These are phyloP conservation scores for Dasyprocta punctata DNA, from an alignment of 2,113 vertebrate genomes.

Conservation along the genomic window DNA sequence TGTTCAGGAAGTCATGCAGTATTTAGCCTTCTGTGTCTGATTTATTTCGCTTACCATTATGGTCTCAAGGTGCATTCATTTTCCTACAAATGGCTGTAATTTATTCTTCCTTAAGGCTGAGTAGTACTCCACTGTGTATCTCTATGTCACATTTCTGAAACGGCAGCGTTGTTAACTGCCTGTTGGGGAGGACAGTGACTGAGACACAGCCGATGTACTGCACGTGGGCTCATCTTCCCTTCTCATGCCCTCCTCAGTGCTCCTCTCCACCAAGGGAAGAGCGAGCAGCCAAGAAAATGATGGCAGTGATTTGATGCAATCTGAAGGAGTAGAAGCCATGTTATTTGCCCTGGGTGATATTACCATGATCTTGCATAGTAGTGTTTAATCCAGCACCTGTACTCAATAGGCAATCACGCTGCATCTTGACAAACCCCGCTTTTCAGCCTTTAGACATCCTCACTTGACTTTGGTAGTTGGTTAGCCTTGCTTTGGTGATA, in stretches of 20 bases:
- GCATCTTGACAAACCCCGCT: neutral
- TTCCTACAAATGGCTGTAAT: neutral
- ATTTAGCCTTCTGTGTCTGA: neutral
- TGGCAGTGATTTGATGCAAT: neutral
- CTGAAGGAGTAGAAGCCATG: neutral
- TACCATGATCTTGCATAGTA: neutral
- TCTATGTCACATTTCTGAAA: neutral
- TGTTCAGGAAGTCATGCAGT: neutral
- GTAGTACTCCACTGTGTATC: neutral
- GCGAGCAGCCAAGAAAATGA: neutral
- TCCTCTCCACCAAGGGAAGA: neutral
- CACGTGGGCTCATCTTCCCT: neutral
- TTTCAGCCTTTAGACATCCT: neutral
- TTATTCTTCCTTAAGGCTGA: neutral
- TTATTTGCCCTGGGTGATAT: neutral
- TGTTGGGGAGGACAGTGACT: neutral
- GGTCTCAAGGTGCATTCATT: neutral
- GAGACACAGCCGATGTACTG: neutral
- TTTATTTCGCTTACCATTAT: neutral
- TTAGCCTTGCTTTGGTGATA: neutral
- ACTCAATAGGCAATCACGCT: neutral
- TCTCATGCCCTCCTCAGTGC: neutral
- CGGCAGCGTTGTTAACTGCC: neutral
- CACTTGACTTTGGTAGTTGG: neutral
- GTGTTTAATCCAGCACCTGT: neutral